A percentile compares a stretch with the other conserved stretches of the same genome.
These are phyloP conservation scores for Mamestra brassicae DNA, from an alignment of 2,888 invertebrate species.

Conservation along the genomic window DNA sequence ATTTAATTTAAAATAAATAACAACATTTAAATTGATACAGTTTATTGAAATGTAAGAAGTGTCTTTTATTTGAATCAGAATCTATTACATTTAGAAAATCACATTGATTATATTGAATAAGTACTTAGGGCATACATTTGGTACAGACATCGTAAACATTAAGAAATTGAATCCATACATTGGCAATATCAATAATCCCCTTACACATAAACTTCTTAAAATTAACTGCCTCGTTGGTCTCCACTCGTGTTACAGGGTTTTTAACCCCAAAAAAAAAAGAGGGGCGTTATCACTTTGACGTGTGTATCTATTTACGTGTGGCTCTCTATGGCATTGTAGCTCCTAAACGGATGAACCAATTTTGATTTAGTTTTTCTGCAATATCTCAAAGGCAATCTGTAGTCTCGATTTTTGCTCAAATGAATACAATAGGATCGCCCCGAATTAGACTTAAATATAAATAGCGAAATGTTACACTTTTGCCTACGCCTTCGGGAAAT, in stretches of 20 bases:
- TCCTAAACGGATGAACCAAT: too few relatives aligned
- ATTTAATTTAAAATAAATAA: constrained; percentile 12
- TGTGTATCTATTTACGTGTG: too few relatives aligned
- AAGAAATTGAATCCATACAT: constrained; percentile 12
- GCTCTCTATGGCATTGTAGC: too few relatives aligned
- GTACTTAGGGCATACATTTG: constrained; percentile 48
- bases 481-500: neutral
- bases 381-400: neutral
- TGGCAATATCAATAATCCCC: constrained; percentile 32
- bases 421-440: neutral
- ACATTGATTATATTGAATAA: constrained; percentile 20
- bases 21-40: constrained; percentile 28
- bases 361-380: neutral
- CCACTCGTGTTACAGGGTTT: neutral
- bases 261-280: neutral
- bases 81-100: constrained; percentile 35
- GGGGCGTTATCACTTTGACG: too few relatives aligned
- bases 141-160: constrained; percentile 42
- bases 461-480: neutral
- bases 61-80: constrained; percentile 63
- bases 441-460: neutral
- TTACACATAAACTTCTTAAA: neutral
- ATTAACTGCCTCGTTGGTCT: neutral
- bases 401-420: neutral
- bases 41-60: constrained; percentile 67